phyloP scores from a whole-genome alignment of 2,113 vertebrate genomes.

The Cervus canadensis region DNA sequence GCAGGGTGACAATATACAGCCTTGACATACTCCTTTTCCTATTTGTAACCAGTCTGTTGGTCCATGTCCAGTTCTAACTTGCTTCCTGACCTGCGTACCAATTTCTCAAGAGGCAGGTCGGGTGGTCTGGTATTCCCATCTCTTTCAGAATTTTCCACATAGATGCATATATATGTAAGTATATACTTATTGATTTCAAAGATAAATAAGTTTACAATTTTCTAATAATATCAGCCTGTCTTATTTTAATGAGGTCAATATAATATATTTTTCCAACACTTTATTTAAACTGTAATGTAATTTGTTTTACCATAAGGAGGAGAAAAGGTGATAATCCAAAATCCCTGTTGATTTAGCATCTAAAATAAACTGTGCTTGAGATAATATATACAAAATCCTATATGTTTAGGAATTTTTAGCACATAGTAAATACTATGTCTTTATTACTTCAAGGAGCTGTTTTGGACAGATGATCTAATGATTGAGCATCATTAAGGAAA shows the following conservation, averaged over 20 bases:
- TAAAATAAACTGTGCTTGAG: not conserved
- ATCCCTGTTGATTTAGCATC: not conserved
- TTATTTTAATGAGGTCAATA: not conserved
- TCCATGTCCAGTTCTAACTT: not conserved
- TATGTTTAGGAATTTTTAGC: not conserved
- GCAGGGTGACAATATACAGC: not conserved
- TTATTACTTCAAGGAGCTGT: not conserved
- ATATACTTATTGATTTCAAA: not conserved
- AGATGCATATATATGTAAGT: not conserved
- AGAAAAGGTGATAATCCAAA: not conserved
- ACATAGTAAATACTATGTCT: not conserved
- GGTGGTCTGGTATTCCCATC: not conserved
- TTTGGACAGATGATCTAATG: not conserved
- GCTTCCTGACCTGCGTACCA: fast-evolving
- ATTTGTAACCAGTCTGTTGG: not conserved
- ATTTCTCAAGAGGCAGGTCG: not conserved
- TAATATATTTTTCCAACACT: not conserved
- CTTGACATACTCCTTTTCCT: not conserved
- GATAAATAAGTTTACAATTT: not conserved
- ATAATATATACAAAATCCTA: not conserved
- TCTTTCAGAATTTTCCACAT: not conserved
- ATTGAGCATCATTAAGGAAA: not conserved
- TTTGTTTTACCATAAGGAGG: not conserved
- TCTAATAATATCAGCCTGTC: not conserved
- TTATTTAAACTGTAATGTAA: not conserved